phyloP scores from a whole-genome alignment of 2,797 vertebrate species.

The Gallinago solitaria region DNA sequence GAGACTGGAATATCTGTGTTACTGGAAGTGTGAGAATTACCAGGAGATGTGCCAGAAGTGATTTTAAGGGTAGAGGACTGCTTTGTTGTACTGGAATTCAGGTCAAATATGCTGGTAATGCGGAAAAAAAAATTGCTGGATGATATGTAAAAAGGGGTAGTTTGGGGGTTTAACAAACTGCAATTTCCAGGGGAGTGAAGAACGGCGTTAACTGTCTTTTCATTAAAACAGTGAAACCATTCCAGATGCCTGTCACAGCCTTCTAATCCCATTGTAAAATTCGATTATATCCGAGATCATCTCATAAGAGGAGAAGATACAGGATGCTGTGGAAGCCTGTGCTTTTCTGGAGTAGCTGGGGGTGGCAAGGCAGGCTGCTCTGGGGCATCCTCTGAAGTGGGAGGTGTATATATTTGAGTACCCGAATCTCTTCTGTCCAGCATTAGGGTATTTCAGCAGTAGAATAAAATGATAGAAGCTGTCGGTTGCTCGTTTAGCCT shows the following conservation, averaged over 20 bases:
- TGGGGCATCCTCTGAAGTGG: neutral
- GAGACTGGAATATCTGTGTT: neutral
- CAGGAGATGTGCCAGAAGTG: neutral
- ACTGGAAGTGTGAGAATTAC: neutral
- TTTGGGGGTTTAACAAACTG: neutral
- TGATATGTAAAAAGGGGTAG: neutral
- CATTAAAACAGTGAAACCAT: neutral
- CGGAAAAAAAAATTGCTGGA: neutral
- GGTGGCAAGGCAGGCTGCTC: neutral
- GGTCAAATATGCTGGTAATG: neutral
- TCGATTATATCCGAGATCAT: fast-evolving
- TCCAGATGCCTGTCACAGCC: neutral
- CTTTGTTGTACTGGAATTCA: neutral
- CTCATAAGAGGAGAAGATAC: fast-evolving
- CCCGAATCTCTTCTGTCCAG: neutral
- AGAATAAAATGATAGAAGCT: neutral
- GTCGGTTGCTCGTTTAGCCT: neutral
- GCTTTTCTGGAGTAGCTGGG: neutral
- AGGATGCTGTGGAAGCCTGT: neutral
- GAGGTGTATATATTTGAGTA: neutral
- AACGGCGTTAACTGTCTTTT: neutral
- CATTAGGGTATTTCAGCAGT: neutral
- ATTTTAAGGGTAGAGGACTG: neutral
- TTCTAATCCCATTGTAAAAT: neutral
- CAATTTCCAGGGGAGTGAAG: neutral